phyloP scores from a whole-genome alignment of 92 coral and sea anemone genomes.

The Actinernus sp. region DNA sequence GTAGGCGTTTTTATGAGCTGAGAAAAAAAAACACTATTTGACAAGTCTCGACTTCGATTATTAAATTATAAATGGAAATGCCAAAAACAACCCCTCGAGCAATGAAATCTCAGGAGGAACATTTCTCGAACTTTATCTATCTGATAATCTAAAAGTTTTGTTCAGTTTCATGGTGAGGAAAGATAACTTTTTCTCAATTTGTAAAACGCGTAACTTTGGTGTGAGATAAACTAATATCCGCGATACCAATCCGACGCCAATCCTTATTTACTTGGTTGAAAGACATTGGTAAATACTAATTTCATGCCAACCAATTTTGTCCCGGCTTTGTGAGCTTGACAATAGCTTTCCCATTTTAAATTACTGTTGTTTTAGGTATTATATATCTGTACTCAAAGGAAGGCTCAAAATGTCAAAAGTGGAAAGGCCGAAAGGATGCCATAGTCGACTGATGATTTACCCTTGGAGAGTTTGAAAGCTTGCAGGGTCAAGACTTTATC shows the following conservation, averaged over 20 bases:
- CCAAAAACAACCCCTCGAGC: conserved; percentile 1
- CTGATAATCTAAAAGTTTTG: neutral
- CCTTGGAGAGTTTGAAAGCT: too few species aligned
- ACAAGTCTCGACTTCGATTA: conserved; percentile 15
- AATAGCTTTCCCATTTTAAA: conserved; percentile 1
- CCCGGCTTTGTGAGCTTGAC: neutral
- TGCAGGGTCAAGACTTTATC: too few species aligned
- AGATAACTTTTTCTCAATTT: neutral
- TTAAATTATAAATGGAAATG: neutral
- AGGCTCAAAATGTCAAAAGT: conserved; percentile 5
- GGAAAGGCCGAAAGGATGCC: neutral
- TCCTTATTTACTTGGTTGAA: neutral
- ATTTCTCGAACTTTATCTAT: too few species aligned
- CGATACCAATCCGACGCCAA: neutral
- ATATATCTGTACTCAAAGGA: neutral
- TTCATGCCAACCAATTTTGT: neutral
- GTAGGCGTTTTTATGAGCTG: neutral
- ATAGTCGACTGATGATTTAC: too few species aligned
- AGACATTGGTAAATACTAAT: neutral
- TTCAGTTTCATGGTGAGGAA: neutral
- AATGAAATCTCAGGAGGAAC: too few species aligned
- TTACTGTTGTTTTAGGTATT: conserved; percentile 29
- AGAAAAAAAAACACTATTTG: conserved; percentile 1
- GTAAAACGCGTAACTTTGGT: neutral
- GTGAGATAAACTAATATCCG: neutral